Percentiles rank a stretch among this genome's conserved stretches.
These are phyloP conservation scores for Plagodis dolabraria DNA, from an alignment of 2,888 invertebrate genomes.

Conservation along the genomic window DNA sequence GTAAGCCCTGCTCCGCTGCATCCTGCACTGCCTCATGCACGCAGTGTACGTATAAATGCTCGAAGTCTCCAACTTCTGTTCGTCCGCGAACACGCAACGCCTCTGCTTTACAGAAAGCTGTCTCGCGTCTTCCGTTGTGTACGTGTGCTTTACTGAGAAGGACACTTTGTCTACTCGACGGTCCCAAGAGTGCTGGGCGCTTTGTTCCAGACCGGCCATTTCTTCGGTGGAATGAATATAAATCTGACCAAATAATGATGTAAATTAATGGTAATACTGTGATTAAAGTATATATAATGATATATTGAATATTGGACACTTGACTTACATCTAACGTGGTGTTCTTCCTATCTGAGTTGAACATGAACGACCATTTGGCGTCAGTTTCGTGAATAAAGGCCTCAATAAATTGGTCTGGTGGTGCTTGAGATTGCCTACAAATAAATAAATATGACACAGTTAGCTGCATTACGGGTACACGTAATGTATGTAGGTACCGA, in stretches of 20 bases:
- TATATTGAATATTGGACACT: not conserved
- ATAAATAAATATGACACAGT: not conserved
- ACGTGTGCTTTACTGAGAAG: constrained; percentile 90
- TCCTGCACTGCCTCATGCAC: constrained; percentile 90
- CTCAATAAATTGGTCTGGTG: constrained; percentile 70
- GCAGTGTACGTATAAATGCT: constrained; percentile 88
- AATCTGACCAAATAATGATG: constrained; percentile 62
- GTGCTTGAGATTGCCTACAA: constrained; percentile 70
- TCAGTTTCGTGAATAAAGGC: constrained; percentile 88
- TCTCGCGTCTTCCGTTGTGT: constrained; percentile 90
- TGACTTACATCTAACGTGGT: constrained; percentile 74
- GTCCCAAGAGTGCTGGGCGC: constrained; percentile 89
- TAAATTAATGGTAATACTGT: not conserved
- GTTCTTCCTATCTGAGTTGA: constrained; percentile 78
- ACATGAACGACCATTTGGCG: constrained; percentile 86
- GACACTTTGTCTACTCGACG: constrained; percentile 85
- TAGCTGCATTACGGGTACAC: not conserved
- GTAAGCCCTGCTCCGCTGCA: constrained; percentile 85
- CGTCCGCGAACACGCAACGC: constrained; percentile 89
- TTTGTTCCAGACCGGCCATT: constrained; percentile 88
- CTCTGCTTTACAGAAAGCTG: constrained; percentile 88
- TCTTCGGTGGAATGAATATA: constrained; percentile 89
- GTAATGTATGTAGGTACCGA: too few relatives aligned
- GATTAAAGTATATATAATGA: too few relatives aligned
- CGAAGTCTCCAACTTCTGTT: constrained; percentile 86